Evolutionary conservation across 1,140 invertebrate species (phyloP).

Genomic region (Parapsyche elsis): DNA sequence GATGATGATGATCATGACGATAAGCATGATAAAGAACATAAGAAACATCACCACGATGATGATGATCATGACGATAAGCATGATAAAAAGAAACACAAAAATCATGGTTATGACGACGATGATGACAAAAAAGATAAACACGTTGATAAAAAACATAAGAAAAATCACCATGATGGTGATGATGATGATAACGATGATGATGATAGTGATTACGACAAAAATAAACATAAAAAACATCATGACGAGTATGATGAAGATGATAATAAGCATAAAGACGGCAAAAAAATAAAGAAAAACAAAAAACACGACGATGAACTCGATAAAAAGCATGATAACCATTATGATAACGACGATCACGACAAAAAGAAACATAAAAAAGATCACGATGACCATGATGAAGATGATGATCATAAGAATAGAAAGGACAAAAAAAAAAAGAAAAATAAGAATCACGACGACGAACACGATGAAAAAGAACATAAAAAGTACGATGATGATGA

Average conservation of each 20-base stretch:
- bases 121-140: neutral
- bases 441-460: neutral
- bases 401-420: neutral
- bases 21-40: neutral
- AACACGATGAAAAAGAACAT: neutral
- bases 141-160: neutral
- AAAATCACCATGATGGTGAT: neutral
- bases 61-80: neutral
- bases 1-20: neutral
- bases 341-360: neutral
- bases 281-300: too few relatives aligned
- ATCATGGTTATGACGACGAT: neutral
- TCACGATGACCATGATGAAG: neutral
- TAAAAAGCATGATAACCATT: neutral
- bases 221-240: neutral
- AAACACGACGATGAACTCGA: neutral
- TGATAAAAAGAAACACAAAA: neutral
- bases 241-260: too few relatives aligned
- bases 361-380: neutral
- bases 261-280: too few relatives aligned
- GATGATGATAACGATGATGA: neutral
- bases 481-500: neutral
- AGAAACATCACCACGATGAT: neutral
- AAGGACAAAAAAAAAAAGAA: neutral
- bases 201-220: neutral